Evolutionary conservation across 2,797 vertebrate genomes (phyloP).

Genomic region (Acrossocheilus wenchowensis): DNA sequence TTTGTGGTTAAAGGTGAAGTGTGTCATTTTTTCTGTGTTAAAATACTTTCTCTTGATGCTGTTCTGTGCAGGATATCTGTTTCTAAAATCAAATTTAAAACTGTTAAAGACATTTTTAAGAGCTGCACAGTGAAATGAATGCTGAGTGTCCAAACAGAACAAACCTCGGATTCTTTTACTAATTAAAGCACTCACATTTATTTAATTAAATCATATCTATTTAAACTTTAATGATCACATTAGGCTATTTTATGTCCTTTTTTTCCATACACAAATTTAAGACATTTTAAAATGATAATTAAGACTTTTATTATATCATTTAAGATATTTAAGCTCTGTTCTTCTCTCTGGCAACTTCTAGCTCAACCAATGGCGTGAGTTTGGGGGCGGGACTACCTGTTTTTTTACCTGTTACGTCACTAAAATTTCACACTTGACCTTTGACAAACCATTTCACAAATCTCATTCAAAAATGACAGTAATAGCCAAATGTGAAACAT

Average conservation of each 20-base stretch:
- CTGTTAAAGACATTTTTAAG: not conserved
- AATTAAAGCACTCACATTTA: not conserved
- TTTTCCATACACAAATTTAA: not conserved
- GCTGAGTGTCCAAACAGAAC: not conserved
- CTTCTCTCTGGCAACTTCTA: not conserved
- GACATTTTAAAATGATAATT: not conserved
- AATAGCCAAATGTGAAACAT: not conserved
- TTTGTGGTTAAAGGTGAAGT: slow-evolving; percentile 7
- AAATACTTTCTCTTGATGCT: not conserved
- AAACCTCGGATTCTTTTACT: not conserved
- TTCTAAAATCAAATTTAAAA: not conserved
- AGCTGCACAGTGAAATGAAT: not conserved
- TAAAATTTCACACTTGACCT: not conserved
- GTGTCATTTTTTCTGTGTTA: not conserved
- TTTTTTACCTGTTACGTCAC: not conserved
- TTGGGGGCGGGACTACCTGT: not conserved
- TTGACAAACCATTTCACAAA: not conserved
- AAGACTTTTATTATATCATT: not conserved
- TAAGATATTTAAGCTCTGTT: not conserved
- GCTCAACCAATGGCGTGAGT: not conserved
- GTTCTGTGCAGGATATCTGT: not conserved
- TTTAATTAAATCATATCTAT: not conserved
- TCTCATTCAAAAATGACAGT: not conserved
- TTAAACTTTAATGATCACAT: not conserved
- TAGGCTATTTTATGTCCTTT: not conserved